Base-by-base conservation (phyloP, 2,888 invertebrate genomes). In the Drosophila fungiperda region DNA sequence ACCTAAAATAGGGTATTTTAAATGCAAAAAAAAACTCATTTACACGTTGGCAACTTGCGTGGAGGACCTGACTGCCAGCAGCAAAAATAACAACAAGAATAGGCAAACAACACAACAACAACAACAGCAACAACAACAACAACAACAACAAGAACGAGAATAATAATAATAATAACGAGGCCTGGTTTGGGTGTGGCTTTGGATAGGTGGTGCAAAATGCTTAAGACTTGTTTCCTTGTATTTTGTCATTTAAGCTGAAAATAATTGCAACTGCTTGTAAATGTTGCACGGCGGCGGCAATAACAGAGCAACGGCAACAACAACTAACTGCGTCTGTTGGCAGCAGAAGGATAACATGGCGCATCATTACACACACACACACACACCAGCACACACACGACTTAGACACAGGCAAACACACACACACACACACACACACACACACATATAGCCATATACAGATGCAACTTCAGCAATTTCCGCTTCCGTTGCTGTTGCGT, bases 171-270 rank as follows among this genome's bases (percentile, higher is more conserved):
- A 79, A 79, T 68, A 80, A 79, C 73, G 70, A 71, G 68, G 66
- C 45, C 59, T 66, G 32, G 40, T 55, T 54, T 17, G 57, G 57
- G 60, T 60, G 20, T 59, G 73, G 61, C 53, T 49, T 58, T 53
- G 64, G 52, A 29, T 61, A 64, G 58, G 74, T 73, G 75, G 76
- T 63, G 64, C 49, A 57, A 68, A 66, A 85, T 83, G 87, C 91
- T 91, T 90, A 91, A 91, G 91, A 91, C 90, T 91, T 90, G 82
- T 89, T 91, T 91, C 90, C 90, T 91, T 92, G 85, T 82, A 80
- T 90, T 90, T 90, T 92, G 92, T 92, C 92, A 87, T 91, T 92
- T 92, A 92, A 92, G 92, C 92, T 92, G 92, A 90, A 92, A 92
- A 91, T 92, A 92, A 92, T 92, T 92, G 87, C 91, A 90, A 87